Base-by-base conservation (phyloP, 2,888 invertebrate genomes). In the Melipona beecheii region DNA sequence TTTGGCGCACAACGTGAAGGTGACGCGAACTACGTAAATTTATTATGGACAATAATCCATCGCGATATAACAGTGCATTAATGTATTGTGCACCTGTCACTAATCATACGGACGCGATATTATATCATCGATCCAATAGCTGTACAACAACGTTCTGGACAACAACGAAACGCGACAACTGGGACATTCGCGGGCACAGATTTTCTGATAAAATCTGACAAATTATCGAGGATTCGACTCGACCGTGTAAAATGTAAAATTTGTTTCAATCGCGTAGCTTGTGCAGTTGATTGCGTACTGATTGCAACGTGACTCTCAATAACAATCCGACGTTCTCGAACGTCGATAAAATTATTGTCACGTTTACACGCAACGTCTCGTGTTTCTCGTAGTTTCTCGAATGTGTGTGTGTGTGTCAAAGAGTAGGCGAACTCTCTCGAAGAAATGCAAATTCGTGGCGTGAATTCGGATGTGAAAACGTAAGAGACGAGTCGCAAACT, bases 1-100 rank as follows among this genome's bases (percentile, higher is more conserved):
- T 62, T 62, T 19, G 2, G 43, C 52, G 43, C 21, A 17, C 68
- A 66, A 17, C 66, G 36, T 54, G 24, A 68, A 75, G 27, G 52
- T 75, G 54, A 78, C 52, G 60, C 24, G 19, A 15, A 21, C 31
- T 58, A 27, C 17, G n/a, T 69, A 36, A 75, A 79, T 74, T 66
- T 27, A 4, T 65, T 58, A 56, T 58, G 64, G 50, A 65, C n/a
- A 60, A 71, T 80, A 56, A 56, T 62, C 43, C 62, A 36, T 52
- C 24, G 27, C 58, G 0, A 31, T 36, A 60, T 21, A 72, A 50
- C 49, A 31, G 27, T 17, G n/a, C 27, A 60, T 24, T n/a, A 58
- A 19, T 27, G 24, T 24, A 60, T 62, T 50, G 24, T 27, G 31
- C 17, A 21, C 27, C 58, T 58, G 58, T 58, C 19, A 58, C 24